These are phyloP conservation scores for Apamea monoglypha DNA, from an alignment of 2,888 invertebrate genomes.

Conservation along the genomic window DNA sequence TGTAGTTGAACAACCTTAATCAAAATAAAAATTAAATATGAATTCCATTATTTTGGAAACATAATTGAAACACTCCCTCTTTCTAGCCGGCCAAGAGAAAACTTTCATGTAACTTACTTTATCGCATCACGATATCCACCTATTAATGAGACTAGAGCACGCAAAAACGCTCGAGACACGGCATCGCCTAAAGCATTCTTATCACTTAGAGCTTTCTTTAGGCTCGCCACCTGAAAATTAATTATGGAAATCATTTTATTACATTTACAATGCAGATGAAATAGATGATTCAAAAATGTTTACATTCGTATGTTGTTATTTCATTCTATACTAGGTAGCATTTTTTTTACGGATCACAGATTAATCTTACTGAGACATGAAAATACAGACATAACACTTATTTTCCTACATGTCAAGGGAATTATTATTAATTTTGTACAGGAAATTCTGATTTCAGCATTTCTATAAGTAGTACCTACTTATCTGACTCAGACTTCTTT, in stretches of 20 bases:
- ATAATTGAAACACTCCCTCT: neutral
- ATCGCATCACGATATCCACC: constrained; percentile 98
- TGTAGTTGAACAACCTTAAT: neutral
- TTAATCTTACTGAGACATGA: neutral
- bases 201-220: constrained; percentile 94
- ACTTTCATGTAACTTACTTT: constrained; percentile 83
- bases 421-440: neutral
- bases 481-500: neutral
- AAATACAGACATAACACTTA: neutral
- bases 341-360: no score
- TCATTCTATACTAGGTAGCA: neutral
- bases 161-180: constrained; percentile 97
- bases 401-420: neutral
- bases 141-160: constrained; percentile 97
- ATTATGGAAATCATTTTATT: neutral
- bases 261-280: neutral
- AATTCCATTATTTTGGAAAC: neutral
- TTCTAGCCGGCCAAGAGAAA: neutral
- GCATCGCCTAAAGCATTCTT: constrained; percentile 96
- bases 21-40: neutral
- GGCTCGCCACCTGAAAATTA: constrained; percentile 91
- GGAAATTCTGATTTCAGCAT: neutral
- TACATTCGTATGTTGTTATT: neutral
- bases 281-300: neutral
- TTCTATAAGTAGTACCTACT: neutral